phyloP scores from a whole-genome alignment of 2,888 invertebrate species.

The Limnephilus marmoratus region DNA sequence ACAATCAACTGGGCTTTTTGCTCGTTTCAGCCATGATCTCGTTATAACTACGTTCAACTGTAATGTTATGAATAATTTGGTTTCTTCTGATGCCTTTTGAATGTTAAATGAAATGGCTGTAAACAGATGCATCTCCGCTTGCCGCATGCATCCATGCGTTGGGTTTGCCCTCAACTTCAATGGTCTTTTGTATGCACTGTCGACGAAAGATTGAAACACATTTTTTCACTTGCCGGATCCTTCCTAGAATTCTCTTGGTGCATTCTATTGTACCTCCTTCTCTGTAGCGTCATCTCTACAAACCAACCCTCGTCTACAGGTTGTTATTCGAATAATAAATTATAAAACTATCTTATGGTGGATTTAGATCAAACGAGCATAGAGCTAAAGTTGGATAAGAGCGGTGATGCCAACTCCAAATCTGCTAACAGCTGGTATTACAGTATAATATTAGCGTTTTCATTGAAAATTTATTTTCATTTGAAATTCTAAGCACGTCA shows the following conservation, averaged over 20 bases:
- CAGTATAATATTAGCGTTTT: background rate
- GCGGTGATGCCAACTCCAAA: too few species aligned
- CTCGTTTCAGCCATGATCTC: too few species aligned
- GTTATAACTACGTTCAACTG: background rate
- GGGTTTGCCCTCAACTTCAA: background rate
- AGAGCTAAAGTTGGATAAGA: too few species aligned
- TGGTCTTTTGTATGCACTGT: background rate
- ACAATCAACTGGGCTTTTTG: background rate
- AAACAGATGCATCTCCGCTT: background rate
- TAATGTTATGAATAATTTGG: background rate
- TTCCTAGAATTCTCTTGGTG: background rate
- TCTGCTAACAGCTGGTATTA: too few species aligned
- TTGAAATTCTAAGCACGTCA: background rate
- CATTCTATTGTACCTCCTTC: background rate
- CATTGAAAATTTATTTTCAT: background rate
- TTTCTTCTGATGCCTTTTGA: background rate
- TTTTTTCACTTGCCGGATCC: background rate
- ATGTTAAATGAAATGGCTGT: background rate
- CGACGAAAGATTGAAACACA: background rate
- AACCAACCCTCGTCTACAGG: background rate
- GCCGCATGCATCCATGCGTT: background rate
- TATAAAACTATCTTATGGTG: too few species aligned
- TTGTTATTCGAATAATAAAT: background rate
- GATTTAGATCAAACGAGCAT: too few species aligned
- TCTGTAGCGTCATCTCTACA: background rate